Evolutionary conservation across 2,113 vertebrate genomes (phyloP).

Genomic region (Ammodytes dubius): DNA sequence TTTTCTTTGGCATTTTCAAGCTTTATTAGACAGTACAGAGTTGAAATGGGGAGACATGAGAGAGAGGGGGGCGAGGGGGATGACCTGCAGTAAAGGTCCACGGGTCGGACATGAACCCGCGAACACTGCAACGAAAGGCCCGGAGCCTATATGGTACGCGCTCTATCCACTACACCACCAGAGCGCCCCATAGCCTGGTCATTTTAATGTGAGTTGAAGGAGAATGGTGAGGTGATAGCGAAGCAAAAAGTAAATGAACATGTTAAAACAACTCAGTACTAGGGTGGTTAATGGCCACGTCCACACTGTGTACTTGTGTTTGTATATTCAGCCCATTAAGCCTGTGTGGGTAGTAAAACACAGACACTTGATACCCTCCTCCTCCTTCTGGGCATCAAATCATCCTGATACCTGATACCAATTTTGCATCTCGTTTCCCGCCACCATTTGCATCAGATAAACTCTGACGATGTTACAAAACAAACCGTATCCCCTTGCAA

Average conservation of each 20-base stretch:
- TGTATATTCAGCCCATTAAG: background rate
- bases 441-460: conserved; percentile 16
- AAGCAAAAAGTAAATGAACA: background rate
- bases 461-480: background rate
- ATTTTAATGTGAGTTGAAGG: background rate
- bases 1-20: no score
- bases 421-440: background rate
- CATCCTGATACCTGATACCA: background rate
- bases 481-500: background rate
- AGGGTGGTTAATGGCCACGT: background rate
- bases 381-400: background rate
- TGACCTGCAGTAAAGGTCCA: no score
- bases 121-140: no score
- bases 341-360: background rate
- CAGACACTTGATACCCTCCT: background rate
- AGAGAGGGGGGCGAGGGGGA: no score
- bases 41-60: no score
- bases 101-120: no score
- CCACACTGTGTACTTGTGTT: background rate
- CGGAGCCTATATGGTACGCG: no score
- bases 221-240: background rate
- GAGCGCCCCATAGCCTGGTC: no score
- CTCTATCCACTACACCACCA: no score
- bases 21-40: no score
- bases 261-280: background rate